A percentile compares a stretch with the other conserved stretches of the same genome.
phyloP scores from a whole-genome alignment of 23 tunicate genomes.

The Halocynthia roretzi region DNA sequence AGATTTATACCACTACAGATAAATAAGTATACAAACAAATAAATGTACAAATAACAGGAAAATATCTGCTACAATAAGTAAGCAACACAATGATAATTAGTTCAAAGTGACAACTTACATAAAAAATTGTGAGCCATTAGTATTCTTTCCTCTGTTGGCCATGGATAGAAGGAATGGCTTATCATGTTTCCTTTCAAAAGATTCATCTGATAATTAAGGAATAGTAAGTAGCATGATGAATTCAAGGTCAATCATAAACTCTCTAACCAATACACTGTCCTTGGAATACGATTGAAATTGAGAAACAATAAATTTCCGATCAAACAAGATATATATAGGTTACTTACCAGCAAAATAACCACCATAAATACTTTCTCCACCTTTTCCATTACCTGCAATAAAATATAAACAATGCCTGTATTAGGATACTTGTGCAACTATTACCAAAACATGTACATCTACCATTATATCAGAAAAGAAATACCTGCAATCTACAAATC shows the following conservation, averaged over 20 bases:
- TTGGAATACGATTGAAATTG: too few species aligned
- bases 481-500: too few species aligned
- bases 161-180: constrained; percentile 89
- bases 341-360: constrained; percentile 77
- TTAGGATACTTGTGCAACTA: too few species aligned
- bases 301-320: too few species aligned
- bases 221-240: neutral
- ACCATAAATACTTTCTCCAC: constrained; percentile 97
- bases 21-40: neutral
- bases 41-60: too few species aligned
- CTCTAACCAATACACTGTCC: neutral
- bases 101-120: constrained; percentile 39
- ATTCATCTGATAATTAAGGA: constrained; percentile 63
- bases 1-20: neutral
- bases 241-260: neutral
- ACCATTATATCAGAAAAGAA: too few species aligned
- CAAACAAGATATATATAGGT: too few species aligned
- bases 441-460: too few species aligned
- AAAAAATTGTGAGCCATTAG: constrained; percentile 92
- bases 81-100: neutral
- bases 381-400: constrained; percentile 84
- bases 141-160: constrained; percentile 96
- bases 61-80: neutral
- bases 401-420: too few species aligned
- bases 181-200: constrained; percentile 70